A percentile compares a stretch with the other conserved stretches of the same genome.
Evolutionary conservation across 2,113 vertebrate species (phyloP).

Genomic region (Chionomys nivalis): DNA sequence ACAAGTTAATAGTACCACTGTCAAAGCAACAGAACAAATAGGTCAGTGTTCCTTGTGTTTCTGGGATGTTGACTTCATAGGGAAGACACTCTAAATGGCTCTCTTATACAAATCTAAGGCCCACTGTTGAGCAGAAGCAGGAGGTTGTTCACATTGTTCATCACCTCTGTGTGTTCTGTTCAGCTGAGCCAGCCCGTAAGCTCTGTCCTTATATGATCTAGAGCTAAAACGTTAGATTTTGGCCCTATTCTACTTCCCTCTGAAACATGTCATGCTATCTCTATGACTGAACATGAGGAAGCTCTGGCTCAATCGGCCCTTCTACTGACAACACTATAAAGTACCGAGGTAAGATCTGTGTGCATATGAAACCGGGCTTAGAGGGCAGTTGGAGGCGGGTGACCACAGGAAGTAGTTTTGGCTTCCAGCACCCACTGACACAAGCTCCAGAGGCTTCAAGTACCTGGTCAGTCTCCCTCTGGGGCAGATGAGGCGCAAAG

Average conservation of each 20-base stretch:
- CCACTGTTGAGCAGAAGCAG: slow-evolving; percentile 40
- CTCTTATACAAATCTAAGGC: slow-evolving; percentile 40
- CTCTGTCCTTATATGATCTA: neutral
- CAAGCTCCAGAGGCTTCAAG: slow-evolving; percentile 33
- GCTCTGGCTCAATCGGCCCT: neutral
- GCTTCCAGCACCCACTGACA: neutral
- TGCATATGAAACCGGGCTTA: neutral
- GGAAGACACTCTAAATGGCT: slow-evolving; percentile 54
- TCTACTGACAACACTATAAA: neutral
- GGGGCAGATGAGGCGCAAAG: neutral
- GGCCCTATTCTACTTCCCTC: slow-evolving; percentile 12
- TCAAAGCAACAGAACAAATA: slow-evolving; percentile 50
- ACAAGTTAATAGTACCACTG: slow-evolving; percentile 45
- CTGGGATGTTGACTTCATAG: slow-evolving; percentile 25
- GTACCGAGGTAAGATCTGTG: neutral
- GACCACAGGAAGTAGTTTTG: neutral
- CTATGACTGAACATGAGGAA: neutral
- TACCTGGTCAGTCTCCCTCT: neutral
- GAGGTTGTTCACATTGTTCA: slow-evolving; percentile 43
- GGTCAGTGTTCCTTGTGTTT: slow-evolving; percentile 31
- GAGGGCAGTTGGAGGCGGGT: neutral
- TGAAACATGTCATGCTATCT: neutral
- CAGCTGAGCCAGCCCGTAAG: slow-evolving; percentile 8
- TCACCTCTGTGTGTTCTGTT: slow-evolving; percentile 47
- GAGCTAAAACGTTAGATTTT: slow-evolving; percentile 25